phyloP scores from a whole-genome alignment of 1,140 invertebrate genomes.

The Zaprionus nigranus region DNA sequence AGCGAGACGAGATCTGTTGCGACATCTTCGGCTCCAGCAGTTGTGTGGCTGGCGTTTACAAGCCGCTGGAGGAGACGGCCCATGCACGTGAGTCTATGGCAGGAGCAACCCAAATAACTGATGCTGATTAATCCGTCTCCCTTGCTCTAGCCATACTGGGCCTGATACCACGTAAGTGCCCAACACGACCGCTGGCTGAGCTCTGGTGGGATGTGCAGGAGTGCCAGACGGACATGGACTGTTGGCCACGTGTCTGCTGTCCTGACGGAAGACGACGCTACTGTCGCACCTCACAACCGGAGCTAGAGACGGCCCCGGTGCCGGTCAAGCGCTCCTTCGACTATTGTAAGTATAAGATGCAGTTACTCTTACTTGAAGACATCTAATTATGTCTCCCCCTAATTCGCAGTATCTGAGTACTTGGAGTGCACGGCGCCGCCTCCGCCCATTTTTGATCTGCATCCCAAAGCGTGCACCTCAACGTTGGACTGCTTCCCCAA shows the following conservation, averaged over 20 bases:
- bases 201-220: constrained; percentile 88
- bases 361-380: background rate
- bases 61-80: constrained; percentile 85
- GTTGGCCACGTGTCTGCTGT: constrained; percentile 89
- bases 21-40: constrained; percentile 85
- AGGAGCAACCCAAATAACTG: background rate
- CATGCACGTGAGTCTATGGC: constrained; percentile 86
- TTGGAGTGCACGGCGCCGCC: constrained; percentile 90
- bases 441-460: constrained; percentile 87
- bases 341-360: constrained; percentile 82
- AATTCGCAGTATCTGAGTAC: constrained; percentile 86
- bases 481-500: constrained; percentile 90
- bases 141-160: constrained; percentile 86
- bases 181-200: constrained; percentile 87
- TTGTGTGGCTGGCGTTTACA: constrained; percentile 86
- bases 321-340: constrained; percentile 85
- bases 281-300: constrained; percentile 88
- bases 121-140: background rate
- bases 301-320: constrained; percentile 87
- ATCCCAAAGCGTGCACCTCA: constrained; percentile 88
- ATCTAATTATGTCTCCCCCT: background rate
- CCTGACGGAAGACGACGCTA: constrained; percentile 87
- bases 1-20: constrained; percentile 86
- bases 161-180: constrained; percentile 88
- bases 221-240: constrained; percentile 88